Evolutionary conservation across 1,140 invertebrate species (phyloP).

Genomic region (Vollenhovia emeryi): DNA sequence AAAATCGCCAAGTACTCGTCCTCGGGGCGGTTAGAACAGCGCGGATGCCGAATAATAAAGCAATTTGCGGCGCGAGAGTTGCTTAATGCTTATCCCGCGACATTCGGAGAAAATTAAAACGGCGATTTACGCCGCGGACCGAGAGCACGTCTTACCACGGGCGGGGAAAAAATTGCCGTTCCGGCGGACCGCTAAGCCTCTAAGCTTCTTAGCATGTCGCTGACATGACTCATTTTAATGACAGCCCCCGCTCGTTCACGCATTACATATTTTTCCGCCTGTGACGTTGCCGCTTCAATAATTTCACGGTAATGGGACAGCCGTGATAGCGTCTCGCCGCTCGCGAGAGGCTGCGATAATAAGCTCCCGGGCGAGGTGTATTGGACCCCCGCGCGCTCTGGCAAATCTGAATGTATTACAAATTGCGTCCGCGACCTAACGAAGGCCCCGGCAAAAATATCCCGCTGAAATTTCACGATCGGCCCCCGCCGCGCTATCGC

Average conservation of each 20-base stretch:
- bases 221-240: conserved; percentile 71
- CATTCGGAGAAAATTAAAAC: conserved; percentile 61
- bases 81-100: conserved; percentile 74
- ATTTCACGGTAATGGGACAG: conserved; percentile 52
- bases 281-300: conserved; percentile 21
- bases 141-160: conserved; percentile 74
- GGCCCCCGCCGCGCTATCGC: not conserved
- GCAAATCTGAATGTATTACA: conserved; percentile 45
- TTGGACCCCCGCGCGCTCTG: not conserved
- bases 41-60: conserved; percentile 46
- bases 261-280: conserved; percentile 40
- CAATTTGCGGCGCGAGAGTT: conserved; percentile 55
- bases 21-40: not conserved
- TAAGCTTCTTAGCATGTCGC: conserved; percentile 77
- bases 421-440: conserved; percentile 33
- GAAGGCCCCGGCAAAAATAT: not conserved
- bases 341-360: not conserved
- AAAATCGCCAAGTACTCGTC: not conserved
- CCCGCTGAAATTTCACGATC: conserved; percentile 1
- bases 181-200: conserved; percentile 76
- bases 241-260: conserved; percentile 19
- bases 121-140: conserved; percentile 78
- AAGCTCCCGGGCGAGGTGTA: conserved; percentile 7
- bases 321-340: conserved; percentile 19
- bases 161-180: conserved; percentile 67